Evolutionary conservation across 2,888 invertebrate species (phyloP).

Genomic region (Leptinotarsa haldemani): DNA sequence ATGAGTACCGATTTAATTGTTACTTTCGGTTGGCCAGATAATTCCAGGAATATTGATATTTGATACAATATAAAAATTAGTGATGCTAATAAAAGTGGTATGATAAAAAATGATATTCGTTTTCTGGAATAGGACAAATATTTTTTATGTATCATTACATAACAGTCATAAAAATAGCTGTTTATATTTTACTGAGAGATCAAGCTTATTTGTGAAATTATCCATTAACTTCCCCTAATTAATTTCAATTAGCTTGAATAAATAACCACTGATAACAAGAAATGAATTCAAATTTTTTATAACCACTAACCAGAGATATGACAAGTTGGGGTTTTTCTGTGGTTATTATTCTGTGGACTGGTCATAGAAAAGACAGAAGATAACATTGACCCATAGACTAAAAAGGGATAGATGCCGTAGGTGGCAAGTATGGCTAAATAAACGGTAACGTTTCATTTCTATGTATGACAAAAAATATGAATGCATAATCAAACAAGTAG

Average conservation of each 20-base stretch:
- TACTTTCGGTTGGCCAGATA: constrained; percentile 33
- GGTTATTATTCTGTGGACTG: too few species aligned
- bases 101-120: constrained; percentile 41
- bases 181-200: not conserved
- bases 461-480: too few species aligned
- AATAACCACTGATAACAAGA: not conserved
- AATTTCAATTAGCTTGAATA: not conserved
- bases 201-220: not conserved
- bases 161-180: not conserved
- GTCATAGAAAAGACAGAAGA: too few species aligned
- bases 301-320: too few species aligned
- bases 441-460: too few species aligned
- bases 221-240: not conserved
- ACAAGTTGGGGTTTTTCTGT: too few species aligned
- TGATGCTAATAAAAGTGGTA: constrained; percentile 35
- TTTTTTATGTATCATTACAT: constrained; percentile 38
- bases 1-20: constrained; percentile 22
- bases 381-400: too few species aligned
- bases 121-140: constrained; percentile 34
- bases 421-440: too few species aligned
- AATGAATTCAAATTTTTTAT: not conserved
- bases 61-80: constrained; percentile 41
- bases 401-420: too few species aligned
- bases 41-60: constrained; percentile 38
- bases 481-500: too few species aligned